Evolutionary conservation across 2,113 vertebrate species (phyloP).

Genomic region (Lynx canadensis): DNA sequence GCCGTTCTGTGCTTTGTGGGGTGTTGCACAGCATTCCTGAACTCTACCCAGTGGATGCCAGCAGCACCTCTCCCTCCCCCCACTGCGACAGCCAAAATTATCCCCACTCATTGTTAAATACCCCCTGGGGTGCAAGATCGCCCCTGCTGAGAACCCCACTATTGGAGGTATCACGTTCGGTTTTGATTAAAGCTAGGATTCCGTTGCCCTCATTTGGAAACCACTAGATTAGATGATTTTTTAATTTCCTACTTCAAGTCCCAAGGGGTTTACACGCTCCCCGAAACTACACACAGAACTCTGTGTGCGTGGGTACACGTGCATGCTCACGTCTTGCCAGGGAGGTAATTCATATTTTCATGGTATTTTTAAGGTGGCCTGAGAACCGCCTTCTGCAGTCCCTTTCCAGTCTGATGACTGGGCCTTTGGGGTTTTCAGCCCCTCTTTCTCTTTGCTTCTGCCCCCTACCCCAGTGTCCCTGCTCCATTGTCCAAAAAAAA

Average conservation of each 20-base stretch:
- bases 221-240: neutral
- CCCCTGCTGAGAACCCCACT: neutral
- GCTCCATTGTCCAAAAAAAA: neutral
- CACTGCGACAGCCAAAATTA: neutral
- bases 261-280: neutral
- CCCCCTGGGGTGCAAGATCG: neutral
- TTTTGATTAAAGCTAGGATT: neutral
- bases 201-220: neutral
- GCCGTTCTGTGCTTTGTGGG: neutral
- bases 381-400: neutral
- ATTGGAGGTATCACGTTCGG: neutral
- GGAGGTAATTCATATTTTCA: neutral
- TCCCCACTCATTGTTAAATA: neutral
- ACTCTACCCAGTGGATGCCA: neutral
- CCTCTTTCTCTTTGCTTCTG: neutral
- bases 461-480: neutral
- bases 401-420: neutral
- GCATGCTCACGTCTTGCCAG: rapidly evolving
- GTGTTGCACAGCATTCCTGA: neutral
- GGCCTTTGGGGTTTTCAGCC: neutral
- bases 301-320: rapidly evolving
- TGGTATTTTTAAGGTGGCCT: neutral
- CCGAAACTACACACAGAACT: neutral
- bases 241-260: neutral
- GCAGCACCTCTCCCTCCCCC: neutral